Evolutionary conservation across 2,113 vertebrate species (phyloP), one percentile per base, ranked within the genome.

Genomic region (Ammodytes dubius): DNA sequence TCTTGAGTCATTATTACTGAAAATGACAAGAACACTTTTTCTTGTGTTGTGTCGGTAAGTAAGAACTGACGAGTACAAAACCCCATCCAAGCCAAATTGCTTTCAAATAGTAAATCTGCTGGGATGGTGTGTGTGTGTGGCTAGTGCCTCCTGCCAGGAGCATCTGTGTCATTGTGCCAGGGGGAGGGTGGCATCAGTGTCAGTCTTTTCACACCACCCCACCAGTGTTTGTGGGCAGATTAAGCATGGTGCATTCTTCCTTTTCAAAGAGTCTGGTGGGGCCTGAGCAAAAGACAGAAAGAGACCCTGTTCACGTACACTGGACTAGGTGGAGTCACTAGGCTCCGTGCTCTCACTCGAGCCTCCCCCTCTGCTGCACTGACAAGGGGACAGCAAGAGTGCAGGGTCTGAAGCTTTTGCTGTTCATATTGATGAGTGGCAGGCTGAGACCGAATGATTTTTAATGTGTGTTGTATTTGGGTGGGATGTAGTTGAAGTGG

Each of bases 201-300:
- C 77, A 54, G 46, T 87, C 83, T 64, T 87, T 88, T 88, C 75
- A 87, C 61, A 61, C 76, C 82, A 67, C 73, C 27, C 77, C 74
- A 75, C 85, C 75, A 53, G 68, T 71, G n/a, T 74, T 70, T 79
- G 84, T 88, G 77, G 77, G 77, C 73, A 82, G 66, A 93, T 91
- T 91, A 84, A 87, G 49, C 86, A 82, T 76, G 92, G 69, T 76
- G 77, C 87, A 89, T 91, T 93, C 83, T 90, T 90, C 82, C 83
- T 67, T 88, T 91, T 91, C 81, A 88, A 56, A 79, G 71, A 37
- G 3, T 69, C 82, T 75, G 69, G 17, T 77, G 27, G 64, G 77
- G 47, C 27, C 49, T 68, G 63, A 84, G 68, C 60, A 67, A 74
- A 69, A 74, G 63, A 86, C 54, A 72, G 80, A 90, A 70, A 77